phyloP scores from a whole-genome alignment of 2,888 invertebrate species.

The Tribolium freemani region DNA sequence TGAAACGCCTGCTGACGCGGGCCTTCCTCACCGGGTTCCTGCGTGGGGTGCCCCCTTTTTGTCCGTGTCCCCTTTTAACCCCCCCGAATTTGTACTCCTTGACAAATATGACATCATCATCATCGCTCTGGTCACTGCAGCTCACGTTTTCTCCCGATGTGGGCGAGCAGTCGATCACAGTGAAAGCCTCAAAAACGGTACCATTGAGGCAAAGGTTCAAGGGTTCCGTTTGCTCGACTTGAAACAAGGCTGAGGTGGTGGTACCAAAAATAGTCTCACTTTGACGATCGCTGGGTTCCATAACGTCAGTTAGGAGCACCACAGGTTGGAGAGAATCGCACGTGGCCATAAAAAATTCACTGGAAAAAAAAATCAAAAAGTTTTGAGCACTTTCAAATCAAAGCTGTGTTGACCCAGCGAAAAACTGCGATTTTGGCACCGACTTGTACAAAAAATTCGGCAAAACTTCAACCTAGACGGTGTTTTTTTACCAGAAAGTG shows the following conservation, averaged over 20 bases:
- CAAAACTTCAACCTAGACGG: background rate
- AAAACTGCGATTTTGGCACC: background rate
- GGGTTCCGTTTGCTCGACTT: conserved; percentile 36
- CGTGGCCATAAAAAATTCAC: conserved; percentile 8
- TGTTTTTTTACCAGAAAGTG: background rate
- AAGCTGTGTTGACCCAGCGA: conserved; percentile 8
- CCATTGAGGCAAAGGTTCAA: conserved; percentile 32
- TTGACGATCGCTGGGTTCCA: conserved; percentile 9
- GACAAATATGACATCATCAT: conserved; percentile 58
- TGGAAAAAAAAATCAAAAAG: conserved; percentile 3
- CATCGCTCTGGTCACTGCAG: conserved; percentile 44
- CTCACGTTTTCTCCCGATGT: background rate
- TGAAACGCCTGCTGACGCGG: conserved; percentile 23
- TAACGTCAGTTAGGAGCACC: conserved; percentile 10
- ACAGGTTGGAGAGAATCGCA: conserved; percentile 18
- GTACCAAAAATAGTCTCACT: background rate
- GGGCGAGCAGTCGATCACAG: background rate
- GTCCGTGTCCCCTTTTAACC: conserved; percentile 1
- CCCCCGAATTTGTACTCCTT: conserved; percentile 50
- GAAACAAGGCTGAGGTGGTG: background rate
- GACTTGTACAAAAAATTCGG: background rate
- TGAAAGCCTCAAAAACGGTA: background rate
- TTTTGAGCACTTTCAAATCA: background rate
- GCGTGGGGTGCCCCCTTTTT: conserved; percentile 20
- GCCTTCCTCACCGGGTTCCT: conserved; percentile 46